phyloP scores from a whole-genome alignment of 2,797 vertebrate species.

The Alosa sapidissima region DNA sequence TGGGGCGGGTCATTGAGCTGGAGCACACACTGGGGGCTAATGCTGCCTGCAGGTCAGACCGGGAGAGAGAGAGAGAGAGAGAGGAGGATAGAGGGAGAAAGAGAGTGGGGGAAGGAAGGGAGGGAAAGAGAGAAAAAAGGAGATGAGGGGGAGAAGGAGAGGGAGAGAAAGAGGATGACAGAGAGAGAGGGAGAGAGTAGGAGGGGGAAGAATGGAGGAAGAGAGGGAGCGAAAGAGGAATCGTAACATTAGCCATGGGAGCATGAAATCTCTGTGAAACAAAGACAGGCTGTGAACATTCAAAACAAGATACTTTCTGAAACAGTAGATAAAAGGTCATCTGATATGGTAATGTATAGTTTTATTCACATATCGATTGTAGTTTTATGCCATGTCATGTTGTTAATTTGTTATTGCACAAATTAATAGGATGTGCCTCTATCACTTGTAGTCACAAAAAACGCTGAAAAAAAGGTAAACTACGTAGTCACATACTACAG shows the following conservation, averaged over 20 bases:
- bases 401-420: too few species aligned
- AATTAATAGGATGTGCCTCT: too few species aligned
- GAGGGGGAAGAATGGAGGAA: too few species aligned
- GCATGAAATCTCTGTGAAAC: not conserved
- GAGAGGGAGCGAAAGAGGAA: not conserved
- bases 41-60: slow-evolving; percentile 70
- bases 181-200: not conserved
- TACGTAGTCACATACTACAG: too few species aligned
- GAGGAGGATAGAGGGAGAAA: not conserved
- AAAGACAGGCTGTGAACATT: not conserved
- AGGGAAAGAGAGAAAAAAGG: not conserved
- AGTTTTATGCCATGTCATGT: too few species aligned
- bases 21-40: slow-evolving; percentile 76
- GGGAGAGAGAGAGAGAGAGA: slow-evolving; percentile 19
- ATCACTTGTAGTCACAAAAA: too few species aligned
- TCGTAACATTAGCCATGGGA: not conserved
- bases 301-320: not conserved
- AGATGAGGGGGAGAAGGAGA: not conserved
- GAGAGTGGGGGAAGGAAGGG: not conserved
- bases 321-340: not conserved
- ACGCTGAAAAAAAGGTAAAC: too few species aligned
- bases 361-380: too few species aligned
- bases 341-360: too few species aligned
- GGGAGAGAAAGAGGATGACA: not conserved
- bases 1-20: slow-evolving; percentile 89